Evolutionary conservation across 2,113 vertebrate species (phyloP).

Genomic region (Penelope pileata): DNA sequence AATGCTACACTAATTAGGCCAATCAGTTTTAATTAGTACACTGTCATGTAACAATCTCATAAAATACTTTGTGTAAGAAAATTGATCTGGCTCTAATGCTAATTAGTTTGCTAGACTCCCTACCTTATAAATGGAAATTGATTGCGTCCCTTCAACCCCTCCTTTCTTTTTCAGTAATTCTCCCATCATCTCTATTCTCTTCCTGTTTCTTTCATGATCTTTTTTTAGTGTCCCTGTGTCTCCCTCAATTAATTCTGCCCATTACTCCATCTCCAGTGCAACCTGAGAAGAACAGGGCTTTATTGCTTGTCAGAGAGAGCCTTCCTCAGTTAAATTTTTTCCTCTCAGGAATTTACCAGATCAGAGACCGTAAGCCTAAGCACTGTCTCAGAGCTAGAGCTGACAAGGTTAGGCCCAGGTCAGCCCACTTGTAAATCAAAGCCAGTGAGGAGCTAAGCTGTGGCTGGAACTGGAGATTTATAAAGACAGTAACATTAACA

Average conservation of each 20-base stretch:
- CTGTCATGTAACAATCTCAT: constrained; percentile 76
- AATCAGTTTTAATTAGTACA: constrained; percentile 79
- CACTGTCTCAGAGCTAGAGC: constrained; percentile 38
- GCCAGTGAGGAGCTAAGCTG: background rate
- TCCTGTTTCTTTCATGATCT: background rate
- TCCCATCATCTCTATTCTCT: constrained; percentile 13
- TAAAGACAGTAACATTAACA: constrained; percentile 58
- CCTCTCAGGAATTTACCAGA: constrained; percentile 47
- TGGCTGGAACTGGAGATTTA: constrained; percentile 43
- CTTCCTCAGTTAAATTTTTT: constrained; percentile 39
- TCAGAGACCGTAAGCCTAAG: constrained; percentile 47
- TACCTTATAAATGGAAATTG: constrained; percentile 74
- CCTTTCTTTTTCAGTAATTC: constrained; percentile 18
- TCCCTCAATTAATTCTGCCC: constrained; percentile 63
- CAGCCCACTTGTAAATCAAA: constrained; percentile 63
- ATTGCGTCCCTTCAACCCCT: constrained; percentile 60
- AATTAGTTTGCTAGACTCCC: constrained; percentile 67
- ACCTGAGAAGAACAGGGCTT: constrained; percentile 42
- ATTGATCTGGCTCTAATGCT: constrained; percentile 75
- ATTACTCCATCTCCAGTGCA: background rate
- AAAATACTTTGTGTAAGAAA: constrained; percentile 71
- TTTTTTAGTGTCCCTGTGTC: background rate
- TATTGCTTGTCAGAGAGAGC: constrained; percentile 49
- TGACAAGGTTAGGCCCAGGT: constrained; percentile 67
- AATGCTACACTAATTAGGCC: constrained; percentile 76